Conservation (phyloP, 2,888 invertebrate species). For the Agapostemon virescens region DNA sequence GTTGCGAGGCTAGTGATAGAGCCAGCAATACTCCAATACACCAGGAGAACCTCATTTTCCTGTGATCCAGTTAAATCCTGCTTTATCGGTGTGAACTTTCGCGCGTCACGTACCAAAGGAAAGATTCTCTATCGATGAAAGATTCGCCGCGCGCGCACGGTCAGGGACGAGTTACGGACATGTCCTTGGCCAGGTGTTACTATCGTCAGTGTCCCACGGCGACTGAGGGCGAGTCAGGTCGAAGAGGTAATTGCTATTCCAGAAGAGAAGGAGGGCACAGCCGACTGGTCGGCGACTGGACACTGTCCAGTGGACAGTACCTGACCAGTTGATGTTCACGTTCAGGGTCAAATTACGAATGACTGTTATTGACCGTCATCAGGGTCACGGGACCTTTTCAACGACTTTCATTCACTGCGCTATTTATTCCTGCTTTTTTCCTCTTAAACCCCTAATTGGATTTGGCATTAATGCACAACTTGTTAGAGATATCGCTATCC, state of each 20-base stretch:
- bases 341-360: conserved; percentile 72
- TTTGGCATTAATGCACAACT: background rate
- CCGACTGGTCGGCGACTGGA: conserved; percentile 70
- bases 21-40: conserved; percentile 42
- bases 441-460: background rate
- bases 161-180: conserved; percentile 67
- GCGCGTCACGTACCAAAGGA: conserved; percentile 35
- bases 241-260: conserved; percentile 74
- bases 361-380: conserved; percentile 77
- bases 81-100: conserved; percentile 34
- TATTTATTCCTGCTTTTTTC: conserved; percentile 11
- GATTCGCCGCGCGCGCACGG: conserved; percentile 62
- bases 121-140: conserved; percentile 39
- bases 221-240: conserved; percentile 71
- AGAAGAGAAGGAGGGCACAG: conserved; percentile 72
- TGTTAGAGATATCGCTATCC: background rate
- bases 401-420: conserved; percentile 4
- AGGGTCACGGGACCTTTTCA: conserved; percentile 60
- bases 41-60: conserved; percentile 51
- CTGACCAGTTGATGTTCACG: conserved; percentile 77
- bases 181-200: conserved; percentile 68
- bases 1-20: conserved; percentile 25
- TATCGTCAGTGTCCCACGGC: conserved; percentile 70
- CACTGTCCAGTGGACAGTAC: conserved; percentile 74
- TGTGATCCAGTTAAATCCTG: conserved; percentile 1